These are phyloP conservation scores for Drosophila pruinosa DNA, from an alignment of 1,140 invertebrate species.

Conservation along the genomic window DNA sequence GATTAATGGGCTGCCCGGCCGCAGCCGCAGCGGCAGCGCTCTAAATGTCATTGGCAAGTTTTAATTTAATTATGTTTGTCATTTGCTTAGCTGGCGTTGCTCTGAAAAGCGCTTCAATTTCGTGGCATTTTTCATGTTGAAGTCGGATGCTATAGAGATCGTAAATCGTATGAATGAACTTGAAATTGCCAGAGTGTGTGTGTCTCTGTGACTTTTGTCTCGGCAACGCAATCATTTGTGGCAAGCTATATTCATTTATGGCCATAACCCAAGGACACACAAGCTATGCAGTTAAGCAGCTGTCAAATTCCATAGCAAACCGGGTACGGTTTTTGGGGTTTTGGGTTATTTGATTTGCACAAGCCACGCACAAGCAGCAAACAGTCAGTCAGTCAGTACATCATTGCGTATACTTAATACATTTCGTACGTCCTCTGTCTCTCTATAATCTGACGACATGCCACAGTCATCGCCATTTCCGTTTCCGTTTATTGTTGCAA, in stretches of 20 bases:
- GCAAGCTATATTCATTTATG: neutral
- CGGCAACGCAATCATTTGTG: neutral
- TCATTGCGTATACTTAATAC: slow-evolving; percentile 4
- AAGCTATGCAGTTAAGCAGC: slow-evolving; percentile 13
- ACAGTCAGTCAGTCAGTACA: neutral
- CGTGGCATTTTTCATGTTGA: no score
- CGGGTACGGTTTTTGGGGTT: neutral
- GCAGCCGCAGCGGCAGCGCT: no score
- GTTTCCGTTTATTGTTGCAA: slow-evolving; percentile 12
- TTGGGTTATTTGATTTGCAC: slow-evolving; percentile 11
- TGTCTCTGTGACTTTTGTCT: neutral
- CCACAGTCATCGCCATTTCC: neutral
- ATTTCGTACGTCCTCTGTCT: neutral
- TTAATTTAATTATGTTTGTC: neutral
- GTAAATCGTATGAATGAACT: neutral
- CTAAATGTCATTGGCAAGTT: neutral
- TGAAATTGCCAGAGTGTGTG: neutral
- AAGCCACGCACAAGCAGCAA: neutral
- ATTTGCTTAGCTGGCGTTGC: neutral
- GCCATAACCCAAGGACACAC: neutral
- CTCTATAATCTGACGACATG: neutral
- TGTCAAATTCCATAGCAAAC: neutral
- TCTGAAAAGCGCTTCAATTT: neutral
- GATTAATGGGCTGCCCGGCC: no score
- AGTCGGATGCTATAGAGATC: neutral